Evolutionary conservation across 1,140 invertebrate species (phyloP).

Genomic region (Ceratosolen solmsi): DNA sequence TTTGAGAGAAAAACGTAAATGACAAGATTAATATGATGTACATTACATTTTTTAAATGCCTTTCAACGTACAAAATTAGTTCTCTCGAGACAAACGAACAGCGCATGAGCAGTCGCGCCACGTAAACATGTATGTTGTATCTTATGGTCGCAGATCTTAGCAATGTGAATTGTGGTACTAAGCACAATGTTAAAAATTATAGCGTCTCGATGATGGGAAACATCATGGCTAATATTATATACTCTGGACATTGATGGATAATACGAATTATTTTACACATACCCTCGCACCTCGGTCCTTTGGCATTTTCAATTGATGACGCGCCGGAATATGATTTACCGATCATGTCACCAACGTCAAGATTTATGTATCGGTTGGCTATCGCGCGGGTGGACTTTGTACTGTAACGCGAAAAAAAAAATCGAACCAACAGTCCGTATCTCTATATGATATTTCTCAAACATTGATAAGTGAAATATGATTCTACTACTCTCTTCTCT

Average conservation of each 20-base stretch:
- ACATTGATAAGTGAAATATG: no score
- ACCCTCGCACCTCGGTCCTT: neutral
- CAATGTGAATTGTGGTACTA: neutral
- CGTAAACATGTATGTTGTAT: neutral
- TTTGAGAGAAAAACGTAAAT: no score
- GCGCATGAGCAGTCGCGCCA: neutral
- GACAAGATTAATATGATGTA: no score
- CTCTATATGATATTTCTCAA: no score
- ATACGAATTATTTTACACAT: constrained; percentile 15
- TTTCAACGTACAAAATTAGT: neutral
- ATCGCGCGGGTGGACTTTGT: neutral
- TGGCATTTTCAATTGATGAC: neutral
- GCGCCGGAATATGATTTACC: constrained; percentile 23
- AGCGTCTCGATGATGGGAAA: neutral
- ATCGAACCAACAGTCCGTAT: no score
- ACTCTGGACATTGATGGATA: constrained; percentile 13
- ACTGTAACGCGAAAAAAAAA: no score
- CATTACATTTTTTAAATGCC: neutral
- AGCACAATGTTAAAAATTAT: neutral
- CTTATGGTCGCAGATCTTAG: neutral
- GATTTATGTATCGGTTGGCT: neutral
- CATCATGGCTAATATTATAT: neutral
- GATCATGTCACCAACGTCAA: neutral
- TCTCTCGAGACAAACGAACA: neutral
- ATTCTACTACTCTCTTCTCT: no score